Evolutionary conservation across 35 echinoderm and acorn worm species (phyloP).

Genomic region (Anneissia japonica): DNA sequence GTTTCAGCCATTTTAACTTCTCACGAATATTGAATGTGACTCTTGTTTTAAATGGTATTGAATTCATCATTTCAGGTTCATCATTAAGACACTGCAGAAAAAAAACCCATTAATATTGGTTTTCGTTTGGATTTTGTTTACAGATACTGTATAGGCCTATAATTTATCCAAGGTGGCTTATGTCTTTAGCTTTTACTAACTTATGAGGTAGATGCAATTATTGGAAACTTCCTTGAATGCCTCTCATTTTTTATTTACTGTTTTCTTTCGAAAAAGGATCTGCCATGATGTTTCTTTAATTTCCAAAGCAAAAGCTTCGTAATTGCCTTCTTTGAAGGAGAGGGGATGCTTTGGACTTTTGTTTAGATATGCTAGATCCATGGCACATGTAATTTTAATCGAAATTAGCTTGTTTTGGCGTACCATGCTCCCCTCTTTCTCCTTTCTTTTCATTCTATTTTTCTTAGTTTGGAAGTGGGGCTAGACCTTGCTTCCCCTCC

Average conservation of each 20-base stretch:
- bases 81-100: too few species aligned
- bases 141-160: neutral
- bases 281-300: conserved; percentile 19
- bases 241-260: conserved; percentile 6
- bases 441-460: conserved; percentile 11
- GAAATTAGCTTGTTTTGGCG: conserved; percentile 7
- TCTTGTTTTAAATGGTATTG: too few species aligned
- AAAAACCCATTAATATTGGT: too few species aligned
- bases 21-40: too few species aligned
- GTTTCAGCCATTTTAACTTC: too few species aligned
- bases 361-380: conserved; percentile 7
- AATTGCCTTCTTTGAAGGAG: conserved; percentile 16
- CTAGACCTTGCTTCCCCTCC: too few species aligned
- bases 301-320: neutral
- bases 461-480: conserved; percentile 1
- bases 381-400: neutral
- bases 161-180: conserved; percentile 31
- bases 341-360: conserved; percentile 4
- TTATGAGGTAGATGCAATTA: neutral
- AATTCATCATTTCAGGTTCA: too few species aligned
- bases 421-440: conserved; percentile 7
- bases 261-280: neutral
- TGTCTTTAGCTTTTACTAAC: conserved; percentile 23
- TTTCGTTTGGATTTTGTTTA: too few species aligned
- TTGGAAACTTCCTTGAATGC: neutral